A percentile compares a stretch with the other conserved stretches of the same genome.
Conservation (phyloP, 2,797 vertebrate genomes). For the Arnoldichthys spilopterus region DNA sequence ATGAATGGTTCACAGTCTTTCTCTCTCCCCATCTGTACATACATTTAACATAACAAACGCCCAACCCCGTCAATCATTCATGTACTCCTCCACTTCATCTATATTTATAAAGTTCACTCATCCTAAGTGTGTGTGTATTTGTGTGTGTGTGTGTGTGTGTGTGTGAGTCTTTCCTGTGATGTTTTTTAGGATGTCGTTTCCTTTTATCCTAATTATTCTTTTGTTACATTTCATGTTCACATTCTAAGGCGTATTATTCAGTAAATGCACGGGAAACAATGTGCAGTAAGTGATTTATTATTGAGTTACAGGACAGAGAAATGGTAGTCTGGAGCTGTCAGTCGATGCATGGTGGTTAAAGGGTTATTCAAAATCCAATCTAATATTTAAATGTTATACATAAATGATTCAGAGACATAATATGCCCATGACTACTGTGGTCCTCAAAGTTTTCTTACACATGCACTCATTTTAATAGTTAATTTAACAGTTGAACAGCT, state of each 20-base stretch:
- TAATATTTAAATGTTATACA: not conserved
- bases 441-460: not conserved
- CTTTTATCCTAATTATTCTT: not conserved
- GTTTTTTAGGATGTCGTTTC: not conserved
- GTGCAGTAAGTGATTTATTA: not conserved
- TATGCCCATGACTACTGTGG: not conserved
- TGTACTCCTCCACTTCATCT: slow-evolving; percentile 45
- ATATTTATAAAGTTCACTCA: slow-evolving; percentile 54
- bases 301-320: not conserved
- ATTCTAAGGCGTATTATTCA: not conserved
- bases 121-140: slow-evolving; percentile 2
- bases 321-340: not conserved
- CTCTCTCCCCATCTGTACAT: slow-evolving; percentile 15
- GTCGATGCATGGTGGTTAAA: not conserved
- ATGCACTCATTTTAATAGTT: not conserved
- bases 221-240: no score
- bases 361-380: not conserved
- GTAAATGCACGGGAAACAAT: not conserved
- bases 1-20: slow-evolving; percentile 12
- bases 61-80: slow-evolving; percentile 51
- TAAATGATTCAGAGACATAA: not conserved
- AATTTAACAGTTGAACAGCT: not conserved
- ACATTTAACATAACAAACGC: slow-evolving; percentile 20
- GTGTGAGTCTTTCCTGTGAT: slow-evolving; percentile 18
- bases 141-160: slow-evolving; percentile 4